Percentiles rank a stretch among this genome's conserved stretches.
phyloP scores from a whole-genome alignment of 2,888 invertebrate genomes.

The Cantharis nigra region DNA sequence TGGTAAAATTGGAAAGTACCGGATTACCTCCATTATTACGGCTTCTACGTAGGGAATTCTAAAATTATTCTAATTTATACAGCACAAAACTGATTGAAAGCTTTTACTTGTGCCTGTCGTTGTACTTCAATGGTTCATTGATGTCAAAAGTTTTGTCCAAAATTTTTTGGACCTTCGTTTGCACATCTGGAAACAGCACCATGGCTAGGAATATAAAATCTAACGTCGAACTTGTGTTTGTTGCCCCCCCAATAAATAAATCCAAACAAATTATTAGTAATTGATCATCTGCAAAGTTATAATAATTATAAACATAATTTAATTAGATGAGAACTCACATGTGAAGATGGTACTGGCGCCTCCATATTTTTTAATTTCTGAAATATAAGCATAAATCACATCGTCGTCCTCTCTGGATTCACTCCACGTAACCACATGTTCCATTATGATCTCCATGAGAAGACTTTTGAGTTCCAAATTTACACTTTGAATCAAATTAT shows the following conservation, averaged over 20 bases:
- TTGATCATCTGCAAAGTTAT: constrained; percentile 62
- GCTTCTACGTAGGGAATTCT: constrained; percentile 62
- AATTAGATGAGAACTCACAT: constrained; percentile 45
- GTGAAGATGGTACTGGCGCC: constrained; percentile 52
- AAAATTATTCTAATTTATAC: constrained; percentile 15
- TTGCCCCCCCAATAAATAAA: constrained; percentile 69
- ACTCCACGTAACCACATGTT: constrained; percentile 59
- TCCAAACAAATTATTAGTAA: constrained; percentile 68
- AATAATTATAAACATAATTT: not conserved
- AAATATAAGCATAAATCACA: constrained; percentile 67
- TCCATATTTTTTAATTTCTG: constrained; percentile 60
- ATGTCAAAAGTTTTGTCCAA: constrained; percentile 56
- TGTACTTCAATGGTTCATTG: constrained; percentile 54
- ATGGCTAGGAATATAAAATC: constrained; percentile 66
- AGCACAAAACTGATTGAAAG: not conserved
- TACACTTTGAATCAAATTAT: constrained; percentile 61
- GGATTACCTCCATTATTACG: constrained; percentile 58
- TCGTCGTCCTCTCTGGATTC: constrained; percentile 59
- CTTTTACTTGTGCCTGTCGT: constrained; percentile 55
- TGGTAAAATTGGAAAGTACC: constrained; percentile 57
- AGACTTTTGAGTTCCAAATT: constrained; percentile 62
- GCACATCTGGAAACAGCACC: constrained; percentile 63
- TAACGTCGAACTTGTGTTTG: constrained; percentile 67
- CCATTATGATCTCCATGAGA: constrained; percentile 62
- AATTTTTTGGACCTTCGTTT: constrained; percentile 61